Base-by-base conservation (phyloP, 2,888 invertebrate genomes). In the Stictocephala bisonia region DNA sequence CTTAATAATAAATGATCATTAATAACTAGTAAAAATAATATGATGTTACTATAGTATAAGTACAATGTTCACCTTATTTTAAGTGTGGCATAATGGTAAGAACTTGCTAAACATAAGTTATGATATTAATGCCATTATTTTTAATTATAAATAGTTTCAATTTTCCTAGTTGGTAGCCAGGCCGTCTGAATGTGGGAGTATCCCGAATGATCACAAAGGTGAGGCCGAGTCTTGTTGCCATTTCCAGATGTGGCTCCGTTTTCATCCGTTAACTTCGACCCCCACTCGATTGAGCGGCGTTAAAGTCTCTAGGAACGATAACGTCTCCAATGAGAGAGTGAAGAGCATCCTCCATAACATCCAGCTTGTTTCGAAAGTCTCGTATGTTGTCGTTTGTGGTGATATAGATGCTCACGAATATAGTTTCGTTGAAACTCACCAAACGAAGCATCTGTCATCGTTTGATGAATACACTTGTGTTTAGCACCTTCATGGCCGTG, bases 231-330 rank as follows among this genome's bases (percentile, higher is more conserved):
- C 77, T 75, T 51, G 79, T 72, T 9, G 76, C 76, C 77, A 78
- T 78, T 60, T 79, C 79, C 56, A 78, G 20, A 78, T 67, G 9
- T 68, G 71, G 44, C 74, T 60, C 79, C 79, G 60, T 79, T 75
- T 51, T 29, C 53, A 71, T 80, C 75, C 13, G 78, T 73, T 13
- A 9, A 3, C 15, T 74, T 70, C 75, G 78, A 77, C 6, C 79
- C 79, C 79, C 80, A 79, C 64, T 78, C 74, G 66, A 74, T 51
- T 18, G 77, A 29, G 66, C 76, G 15, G 50, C 50, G 51, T 78
- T 79, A 29, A 77, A 77, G 35, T 77, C 78, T 3, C 72, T 68
- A 11, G 2, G 20, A 22, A 50, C 20, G 11, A 18, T 15, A 6
- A 50, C 3, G 20, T 3, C 11, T 6, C 20, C 18, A 6, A 18